phyloP scores from a whole-genome alignment of 2,113 vertebrate species.

The Centropristis striata region DNA sequence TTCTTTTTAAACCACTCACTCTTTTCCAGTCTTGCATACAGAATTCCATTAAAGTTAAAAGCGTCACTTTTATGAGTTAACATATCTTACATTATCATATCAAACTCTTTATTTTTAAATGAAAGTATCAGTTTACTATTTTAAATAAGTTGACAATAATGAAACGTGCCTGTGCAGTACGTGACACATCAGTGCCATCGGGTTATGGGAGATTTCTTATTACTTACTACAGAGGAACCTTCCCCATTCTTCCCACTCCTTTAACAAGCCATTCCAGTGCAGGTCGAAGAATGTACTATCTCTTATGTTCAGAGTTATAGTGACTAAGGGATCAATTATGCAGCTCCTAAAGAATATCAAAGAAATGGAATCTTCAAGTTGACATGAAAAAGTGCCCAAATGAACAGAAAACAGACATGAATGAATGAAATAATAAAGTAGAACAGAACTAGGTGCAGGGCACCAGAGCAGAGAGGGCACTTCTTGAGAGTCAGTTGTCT shows the following conservation, averaged over 20 bases:
- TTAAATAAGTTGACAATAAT: constrained; percentile 77
- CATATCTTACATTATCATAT: constrained; percentile 58
- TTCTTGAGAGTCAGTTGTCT: constrained; percentile 76
- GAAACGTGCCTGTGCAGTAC: constrained; percentile 53
- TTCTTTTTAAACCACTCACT: constrained; percentile 21
- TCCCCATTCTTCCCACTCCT: constrained; percentile 21
- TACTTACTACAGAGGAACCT: constrained; percentile 50
- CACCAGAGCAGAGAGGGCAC: constrained; percentile 81
- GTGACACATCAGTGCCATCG: constrained; percentile 56
- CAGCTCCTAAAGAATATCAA: constrained; percentile 77
- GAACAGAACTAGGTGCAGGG: constrained; percentile 59
- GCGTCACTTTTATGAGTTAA: constrained; percentile 50
- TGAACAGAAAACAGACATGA: constrained; percentile 62
- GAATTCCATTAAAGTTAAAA: constrained; percentile 38
- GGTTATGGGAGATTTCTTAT: constrained; percentile 47
- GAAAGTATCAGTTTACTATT: constrained; percentile 80
- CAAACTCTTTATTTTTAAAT: constrained; percentile 73
- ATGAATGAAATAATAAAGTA: constrained; percentile 59
- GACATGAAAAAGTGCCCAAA: constrained; percentile 67
- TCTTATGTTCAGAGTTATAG: constrained; percentile 48
- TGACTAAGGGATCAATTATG: constrained; percentile 66
- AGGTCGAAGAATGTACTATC: constrained; percentile 60
- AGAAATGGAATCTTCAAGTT: constrained; percentile 58
- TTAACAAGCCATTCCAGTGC: constrained; percentile 76
- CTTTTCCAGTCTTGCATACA: constrained; percentile 59